Percentiles rank a stretch among this genome's conserved stretches.
Conservation (phyloP, 2,113 vertebrate species). For the Thunnus thynnus region DNA sequence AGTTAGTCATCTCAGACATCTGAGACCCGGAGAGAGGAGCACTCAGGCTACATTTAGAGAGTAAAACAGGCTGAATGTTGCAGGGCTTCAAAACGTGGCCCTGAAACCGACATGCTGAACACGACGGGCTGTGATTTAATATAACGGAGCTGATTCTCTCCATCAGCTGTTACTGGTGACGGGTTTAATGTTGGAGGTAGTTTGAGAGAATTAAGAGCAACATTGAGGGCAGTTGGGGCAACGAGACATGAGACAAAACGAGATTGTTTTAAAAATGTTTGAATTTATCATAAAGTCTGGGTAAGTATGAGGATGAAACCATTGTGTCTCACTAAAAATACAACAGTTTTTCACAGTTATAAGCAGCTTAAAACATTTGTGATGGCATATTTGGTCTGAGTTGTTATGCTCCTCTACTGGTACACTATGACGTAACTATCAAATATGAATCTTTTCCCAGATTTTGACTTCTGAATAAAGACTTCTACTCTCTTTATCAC, state of each 20-base stretch:
- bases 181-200: not conserved
- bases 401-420: too few species aligned
- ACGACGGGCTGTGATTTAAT: constrained; percentile 35
- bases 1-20: constrained; percentile 63
- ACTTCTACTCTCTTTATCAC: too few species aligned
- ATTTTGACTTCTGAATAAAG: too few species aligned
- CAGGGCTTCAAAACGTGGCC: constrained; percentile 41
- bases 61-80: constrained; percentile 48
- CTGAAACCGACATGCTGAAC: constrained; percentile 32
- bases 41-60: constrained; percentile 64
- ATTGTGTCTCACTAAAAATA: not conserved
- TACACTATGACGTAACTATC: too few species aligned
- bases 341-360: too few species aligned
- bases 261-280: not conserved
- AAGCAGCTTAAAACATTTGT: too few species aligned
- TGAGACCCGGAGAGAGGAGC: constrained; percentile 46
- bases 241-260: too few species aligned
- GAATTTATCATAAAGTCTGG: not conserved
- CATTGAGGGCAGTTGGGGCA: not conserved
- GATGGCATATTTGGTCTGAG: too few species aligned
- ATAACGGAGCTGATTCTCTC: not conserved
- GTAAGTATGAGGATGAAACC: not conserved
- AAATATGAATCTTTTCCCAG: too few species aligned
- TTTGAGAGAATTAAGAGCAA: not conserved
- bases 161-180: not conserved